Base-by-base conservation (phyloP, 1,140 invertebrate species). In the Drosophila repletoides region DNA sequence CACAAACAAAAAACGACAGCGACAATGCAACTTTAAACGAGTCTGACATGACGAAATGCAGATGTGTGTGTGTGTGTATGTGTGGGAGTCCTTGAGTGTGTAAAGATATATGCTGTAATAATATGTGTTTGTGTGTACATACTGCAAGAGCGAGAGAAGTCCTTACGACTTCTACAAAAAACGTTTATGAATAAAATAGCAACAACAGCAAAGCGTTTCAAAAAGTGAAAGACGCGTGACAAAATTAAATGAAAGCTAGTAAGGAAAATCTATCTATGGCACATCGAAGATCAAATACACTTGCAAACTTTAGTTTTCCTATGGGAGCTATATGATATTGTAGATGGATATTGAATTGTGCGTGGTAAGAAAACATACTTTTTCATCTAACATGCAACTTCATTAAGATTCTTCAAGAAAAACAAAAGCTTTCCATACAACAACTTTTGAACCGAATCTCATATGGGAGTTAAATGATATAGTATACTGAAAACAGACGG, bases 101-200 rank as follows among this genome's bases (percentile, higher is more conserved):
- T 49, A 28, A 24, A 55, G 15, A 33, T 49, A 53, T 60, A 53
- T 40, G 34, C 24, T n/a, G 10, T 17, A 10, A 1, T 17, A 14
- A 21, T 52, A 33, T 28, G 15, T 48, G 17, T 15, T 10, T 9
- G 17, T 17, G 40, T 22, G 28, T 17, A 28, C 10, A n/a, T 24
- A 9, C 22, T 60, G 45, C 24, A 40, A 60, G 24, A 52, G 15
- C 14, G 17, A 52, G 45, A 49, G 34, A 49, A 66, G 48, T 51
- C 45, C 38, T 67, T 58, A 58, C 49, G 59, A 65, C 60, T 55
- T 26, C 45, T 41, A 51, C 43, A 28, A 41, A 36, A 84, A 86
- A 68, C 75, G 86, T 86, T 84, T 84, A 84, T 84, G 80, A 84
- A 84, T 86, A 84, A 86, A 79, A 84, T 86, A 86, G 76, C 49